Evolutionary conservation across 2,113 vertebrate genomes (phyloP).

Genomic region (Pterocles gutturalis): DNA sequence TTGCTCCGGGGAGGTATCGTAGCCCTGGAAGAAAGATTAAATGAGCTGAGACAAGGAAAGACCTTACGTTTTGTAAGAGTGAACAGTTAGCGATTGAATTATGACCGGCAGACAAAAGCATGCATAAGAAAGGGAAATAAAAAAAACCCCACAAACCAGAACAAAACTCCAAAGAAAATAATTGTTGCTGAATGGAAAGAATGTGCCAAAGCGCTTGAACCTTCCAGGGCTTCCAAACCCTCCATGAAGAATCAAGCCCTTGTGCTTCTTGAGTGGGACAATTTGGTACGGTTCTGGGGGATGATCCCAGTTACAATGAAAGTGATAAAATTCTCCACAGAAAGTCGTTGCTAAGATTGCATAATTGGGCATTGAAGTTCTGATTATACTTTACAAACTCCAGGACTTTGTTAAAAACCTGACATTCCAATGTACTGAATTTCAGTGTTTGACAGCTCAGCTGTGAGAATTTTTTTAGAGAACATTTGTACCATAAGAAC

Average conservation of each 20-base stretch:
- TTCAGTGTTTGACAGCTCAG: conserved; percentile 64
- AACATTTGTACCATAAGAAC: conserved; percentile 67
- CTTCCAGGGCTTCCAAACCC: background rate
- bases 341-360: background rate
- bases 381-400: conserved; percentile 53
- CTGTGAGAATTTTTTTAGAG: conserved; percentile 45
- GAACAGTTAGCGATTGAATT: background rate
- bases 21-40: background rate
- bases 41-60: background rate
- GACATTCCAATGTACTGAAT: conserved; percentile 51
- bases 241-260: background rate
- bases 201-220: background rate
- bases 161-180: background rate
- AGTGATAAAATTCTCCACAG: background rate
- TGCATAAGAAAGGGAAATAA: background rate
- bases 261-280: background rate
- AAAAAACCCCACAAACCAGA: background rate
- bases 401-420: conserved; percentile 45
- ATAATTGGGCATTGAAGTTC: conserved; percentile 56
- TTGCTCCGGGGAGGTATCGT: background rate
- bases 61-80: background rate
- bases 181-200: background rate
- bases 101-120: background rate
- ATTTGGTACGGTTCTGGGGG: background rate
- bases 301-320: background rate